Conservation (phyloP, 2,888 invertebrate genomes). For the Chrysolina haemoptera region DNA sequence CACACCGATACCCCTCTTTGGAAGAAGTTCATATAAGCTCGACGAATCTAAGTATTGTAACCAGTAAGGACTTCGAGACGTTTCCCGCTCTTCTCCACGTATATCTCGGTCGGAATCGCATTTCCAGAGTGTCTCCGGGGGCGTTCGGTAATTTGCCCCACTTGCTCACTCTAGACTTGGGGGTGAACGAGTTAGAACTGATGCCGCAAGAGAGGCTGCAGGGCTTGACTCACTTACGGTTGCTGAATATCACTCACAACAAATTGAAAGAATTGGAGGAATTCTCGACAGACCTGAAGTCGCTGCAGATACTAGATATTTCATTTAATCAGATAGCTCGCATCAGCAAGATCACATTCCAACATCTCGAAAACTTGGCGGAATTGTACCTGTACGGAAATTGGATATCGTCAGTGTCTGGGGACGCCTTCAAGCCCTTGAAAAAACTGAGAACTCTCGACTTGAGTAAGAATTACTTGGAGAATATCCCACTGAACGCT, state of each 20-base stretch:
- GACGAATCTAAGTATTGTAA: constrained; percentile 87
- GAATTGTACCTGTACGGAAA: constrained; percentile 88
- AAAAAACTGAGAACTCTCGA: constrained; percentile 84
- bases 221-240: constrained; percentile 80
- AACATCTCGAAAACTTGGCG: constrained; percentile 81
- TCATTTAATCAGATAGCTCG: constrained; percentile 87
- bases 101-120: constrained; percentile 81
- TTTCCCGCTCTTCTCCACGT: constrained; percentile 85
- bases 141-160: constrained; percentile 86
- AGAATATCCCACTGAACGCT: constrained; percentile 84
- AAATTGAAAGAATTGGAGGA: constrained; percentile 86
- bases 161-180: constrained; percentile 84
- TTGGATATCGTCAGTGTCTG: constrained; percentile 84
- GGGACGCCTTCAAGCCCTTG: constrained; percentile 83
- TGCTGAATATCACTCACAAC: constrained; percentile 89
- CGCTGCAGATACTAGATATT: constrained; percentile 84
- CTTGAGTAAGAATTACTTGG: constrained; percentile 87
- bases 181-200: constrained; percentile 86
- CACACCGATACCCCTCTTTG: constrained; percentile 82
- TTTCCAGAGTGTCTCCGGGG: constrained; percentile 86
- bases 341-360: constrained; percentile 83
- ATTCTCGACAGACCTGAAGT: constrained; percentile 83
- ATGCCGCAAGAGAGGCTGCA: constrained; percentile 88
- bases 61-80: constrained; percentile 88
- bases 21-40: constrained; percentile 83